These are phyloP conservation scores for Oscheius sp. DNA, from an alignment of 1,140 invertebrate genomes.

Conservation along the genomic window DNA sequence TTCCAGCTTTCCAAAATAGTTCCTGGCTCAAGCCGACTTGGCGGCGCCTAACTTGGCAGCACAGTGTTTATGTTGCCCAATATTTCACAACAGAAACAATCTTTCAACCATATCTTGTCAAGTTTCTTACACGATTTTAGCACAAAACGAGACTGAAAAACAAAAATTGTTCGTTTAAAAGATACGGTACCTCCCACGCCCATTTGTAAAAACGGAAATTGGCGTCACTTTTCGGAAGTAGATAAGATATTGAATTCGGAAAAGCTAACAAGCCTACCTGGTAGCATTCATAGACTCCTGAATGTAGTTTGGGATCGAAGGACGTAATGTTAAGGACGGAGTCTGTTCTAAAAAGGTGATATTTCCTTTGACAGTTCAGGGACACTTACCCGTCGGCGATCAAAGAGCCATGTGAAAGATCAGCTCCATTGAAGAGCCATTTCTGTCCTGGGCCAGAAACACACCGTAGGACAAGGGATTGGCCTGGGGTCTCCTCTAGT, in stretches of 20 bases:
- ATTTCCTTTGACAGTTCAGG: not conserved
- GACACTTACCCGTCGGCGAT: not conserved
- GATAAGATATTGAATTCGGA: not conserved
- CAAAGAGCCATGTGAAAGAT: not conserved
- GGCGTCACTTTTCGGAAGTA: too few species aligned
- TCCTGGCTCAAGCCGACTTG: too few species aligned
- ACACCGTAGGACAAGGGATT: not conserved
- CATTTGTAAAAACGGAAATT: too few species aligned
- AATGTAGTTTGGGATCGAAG: constrained; percentile 12
- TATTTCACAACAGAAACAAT: too few species aligned
- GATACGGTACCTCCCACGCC: too few species aligned
- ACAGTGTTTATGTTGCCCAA: too few species aligned
- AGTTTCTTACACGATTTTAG: too few species aligned
- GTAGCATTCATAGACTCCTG: constrained; percentile 24
- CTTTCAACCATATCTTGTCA: too few species aligned
- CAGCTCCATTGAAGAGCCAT: not conserved
- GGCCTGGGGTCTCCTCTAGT: not conserved
- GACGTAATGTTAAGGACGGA: constrained; percentile 3
- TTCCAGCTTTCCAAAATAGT: too few species aligned
- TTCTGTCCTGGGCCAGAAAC: not conserved
- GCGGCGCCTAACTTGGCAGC: too few species aligned
- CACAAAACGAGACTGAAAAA: too few species aligned
- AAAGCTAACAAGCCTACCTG: constrained; percentile 9
- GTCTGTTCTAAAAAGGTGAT: constrained; percentile 5
- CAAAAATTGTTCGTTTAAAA: too few species aligned